Percentiles rank a stretch among this genome's conserved stretches.
phyloP scores from a whole-genome alignment of 2,113 vertebrate species.

The Oriolus oriolus region DNA sequence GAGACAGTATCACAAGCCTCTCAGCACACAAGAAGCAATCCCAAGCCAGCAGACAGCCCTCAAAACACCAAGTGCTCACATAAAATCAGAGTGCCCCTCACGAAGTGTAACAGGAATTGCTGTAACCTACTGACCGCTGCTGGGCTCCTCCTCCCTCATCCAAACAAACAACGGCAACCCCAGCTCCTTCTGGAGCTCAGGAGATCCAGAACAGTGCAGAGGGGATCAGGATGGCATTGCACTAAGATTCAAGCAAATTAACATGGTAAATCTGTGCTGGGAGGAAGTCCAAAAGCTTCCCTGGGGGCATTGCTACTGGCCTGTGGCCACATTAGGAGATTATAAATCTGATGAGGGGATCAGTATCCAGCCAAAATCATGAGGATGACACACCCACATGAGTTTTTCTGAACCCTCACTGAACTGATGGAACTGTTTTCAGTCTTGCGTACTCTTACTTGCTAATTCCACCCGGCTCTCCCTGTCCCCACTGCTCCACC shows the following conservation, averaged over 20 bases:
- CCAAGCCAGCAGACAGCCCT: background rate
- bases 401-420: background rate
- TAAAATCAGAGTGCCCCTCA: background rate
- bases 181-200: background rate
- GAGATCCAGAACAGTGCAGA: background rate
- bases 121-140: background rate
- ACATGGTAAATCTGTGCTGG: background rate
- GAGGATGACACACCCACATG: background rate
- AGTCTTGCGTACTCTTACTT: background rate
- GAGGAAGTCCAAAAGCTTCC: background rate
- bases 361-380: background rate
- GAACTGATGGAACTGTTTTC: background rate
- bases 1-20: background rate
- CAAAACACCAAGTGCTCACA: background rate
- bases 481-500: background rate
- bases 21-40: background rate
- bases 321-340: background rate
- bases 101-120: accelerated
- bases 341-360: background rate
- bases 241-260: background rate
- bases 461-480: background rate
- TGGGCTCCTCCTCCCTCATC: background rate
- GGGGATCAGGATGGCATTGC: background rate
- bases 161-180: background rate
- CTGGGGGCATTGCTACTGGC: background rate